These are phyloP conservation scores for Synanceia verrucosa DNA, from an alignment of 2,797 vertebrate species.

Conservation along the genomic window DNA sequence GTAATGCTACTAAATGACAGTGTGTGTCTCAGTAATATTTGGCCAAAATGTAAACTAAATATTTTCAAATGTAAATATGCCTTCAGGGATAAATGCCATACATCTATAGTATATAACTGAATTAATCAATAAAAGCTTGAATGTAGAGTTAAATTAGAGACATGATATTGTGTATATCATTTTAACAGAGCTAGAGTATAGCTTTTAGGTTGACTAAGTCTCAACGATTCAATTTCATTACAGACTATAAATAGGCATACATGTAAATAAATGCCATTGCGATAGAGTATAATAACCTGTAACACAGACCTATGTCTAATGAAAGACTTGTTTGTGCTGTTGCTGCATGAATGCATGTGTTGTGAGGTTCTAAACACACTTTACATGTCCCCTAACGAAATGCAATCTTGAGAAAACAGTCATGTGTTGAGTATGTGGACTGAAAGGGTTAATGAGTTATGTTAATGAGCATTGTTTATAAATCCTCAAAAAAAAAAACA, in stretches of 20 bases:
- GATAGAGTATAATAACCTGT: slow-evolving; percentile 19
- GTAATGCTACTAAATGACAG: neutral
- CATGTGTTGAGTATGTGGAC: neutral
- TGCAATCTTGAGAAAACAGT: neutral
- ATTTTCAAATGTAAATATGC: slow-evolving; percentile 6
- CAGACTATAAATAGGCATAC: slow-evolving; percentile 22
- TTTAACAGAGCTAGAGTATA: neutral
- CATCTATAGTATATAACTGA: slow-evolving; percentile 3
- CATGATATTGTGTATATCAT: slow-evolving; percentile 4
- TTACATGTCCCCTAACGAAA: slow-evolving; percentile 28
- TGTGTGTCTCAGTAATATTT: neutral
- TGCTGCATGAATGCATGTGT: slow-evolving; percentile 60
- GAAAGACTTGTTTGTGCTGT: slow-evolving; percentile 25
- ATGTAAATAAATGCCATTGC: slow-evolving; percentile 7
- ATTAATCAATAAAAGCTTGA: neutral
- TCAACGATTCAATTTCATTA: slow-evolving; percentile 27
- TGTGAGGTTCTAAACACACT: slow-evolving; percentile 20
- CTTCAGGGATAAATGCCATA: neutral
- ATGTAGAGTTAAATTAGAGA: neutral
- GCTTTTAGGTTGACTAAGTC: slow-evolving; percentile 17
- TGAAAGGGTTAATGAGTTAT: neutral
- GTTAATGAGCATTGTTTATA: neutral
- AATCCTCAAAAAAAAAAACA: too few species aligned
- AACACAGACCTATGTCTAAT: slow-evolving; percentile 13
- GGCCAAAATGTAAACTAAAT: neutral